These are phyloP conservation scores for Cynocephalus volans DNA, from an alignment of 2,113 vertebrate genomes.

Conservation along the genomic window DNA sequence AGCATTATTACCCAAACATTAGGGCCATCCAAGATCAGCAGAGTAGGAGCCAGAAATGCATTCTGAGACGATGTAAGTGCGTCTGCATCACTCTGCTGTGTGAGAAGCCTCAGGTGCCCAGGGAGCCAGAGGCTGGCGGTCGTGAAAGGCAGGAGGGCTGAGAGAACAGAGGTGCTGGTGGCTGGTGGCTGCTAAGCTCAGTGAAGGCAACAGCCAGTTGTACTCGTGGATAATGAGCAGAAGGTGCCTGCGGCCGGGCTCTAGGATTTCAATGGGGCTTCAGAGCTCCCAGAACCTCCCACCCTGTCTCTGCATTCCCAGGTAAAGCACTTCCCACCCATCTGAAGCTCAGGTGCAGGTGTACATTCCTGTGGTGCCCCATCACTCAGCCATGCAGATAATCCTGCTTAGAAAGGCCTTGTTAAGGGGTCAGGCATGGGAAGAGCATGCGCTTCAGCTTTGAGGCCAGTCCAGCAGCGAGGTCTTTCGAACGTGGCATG, in stretches of 20 bases:
- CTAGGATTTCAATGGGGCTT: background rate
- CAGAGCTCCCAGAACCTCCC: rapidly evolving
- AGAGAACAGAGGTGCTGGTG: conserved; percentile 86
- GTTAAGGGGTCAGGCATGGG: no score
- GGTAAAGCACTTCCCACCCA: no score
- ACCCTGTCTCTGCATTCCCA: background rate
- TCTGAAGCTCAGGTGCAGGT: rapidly evolving
- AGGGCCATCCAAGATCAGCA: conserved; percentile 51
- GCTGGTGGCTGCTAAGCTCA: conserved; percentile 82
- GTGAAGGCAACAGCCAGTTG: conserved; percentile 85
- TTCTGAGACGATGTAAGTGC: conserved; percentile 90
- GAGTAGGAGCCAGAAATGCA: conserved; percentile 87
- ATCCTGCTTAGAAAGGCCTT: background rate
- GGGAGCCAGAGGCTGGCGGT: conserved; percentile 89
- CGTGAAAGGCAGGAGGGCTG: conserved; percentile 89
- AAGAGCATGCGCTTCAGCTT: background rate
- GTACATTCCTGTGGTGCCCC: rapidly evolving
- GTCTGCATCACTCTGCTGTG: conserved; percentile 87
- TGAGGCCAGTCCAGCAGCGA: background rate
- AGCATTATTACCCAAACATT: conserved; percentile 59
- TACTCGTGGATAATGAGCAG: conserved; percentile 66
- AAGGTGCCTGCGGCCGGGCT: background rate
- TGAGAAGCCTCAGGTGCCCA: conserved; percentile 92
- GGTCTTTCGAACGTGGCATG: no score
- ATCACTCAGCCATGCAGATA: rapidly evolving